Percentiles rank a stretch among this genome's conserved stretches.
phyloP scores from a whole-genome alignment of 2,888 invertebrate species.

The Magallana nippona region DNA sequence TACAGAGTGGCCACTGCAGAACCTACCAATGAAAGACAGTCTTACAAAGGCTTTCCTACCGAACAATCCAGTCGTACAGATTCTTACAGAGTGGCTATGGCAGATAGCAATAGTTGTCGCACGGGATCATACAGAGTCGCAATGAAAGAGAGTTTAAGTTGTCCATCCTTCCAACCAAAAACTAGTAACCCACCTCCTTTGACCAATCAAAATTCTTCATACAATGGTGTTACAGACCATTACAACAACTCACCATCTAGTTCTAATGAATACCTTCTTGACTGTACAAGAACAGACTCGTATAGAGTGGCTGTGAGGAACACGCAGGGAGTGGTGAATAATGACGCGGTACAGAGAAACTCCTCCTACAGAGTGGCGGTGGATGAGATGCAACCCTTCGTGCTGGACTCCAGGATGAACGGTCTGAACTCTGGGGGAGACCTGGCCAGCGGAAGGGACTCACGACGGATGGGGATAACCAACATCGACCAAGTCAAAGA shows the following conservation, averaged over 20 bases:
- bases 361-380: slow-evolving; percentile 70
- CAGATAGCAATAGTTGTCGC: slow-evolving; percentile 49
- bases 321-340: slow-evolving; percentile 63
- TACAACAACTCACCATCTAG: neutral
- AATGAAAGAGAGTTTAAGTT: slow-evolving; percentile 61
- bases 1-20: slow-evolving; percentile 69
- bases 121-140: slow-evolving; percentile 60
- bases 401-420: slow-evolving; percentile 55
- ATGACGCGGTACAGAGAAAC: slow-evolving; percentile 53
- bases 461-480: slow-evolving; percentile 71
- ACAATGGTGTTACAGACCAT: neutral
- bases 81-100: slow-evolving; percentile 71
- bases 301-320: slow-evolving; percentile 70
- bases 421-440: slow-evolving; percentile 54
- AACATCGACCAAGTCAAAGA: slow-evolving; percentile 71
- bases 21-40: slow-evolving; percentile 45
- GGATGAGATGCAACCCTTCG: slow-evolving; percentile 53
- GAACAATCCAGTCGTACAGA: slow-evolving; percentile 60
- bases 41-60: neutral
- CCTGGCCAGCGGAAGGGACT: slow-evolving; percentile 60
- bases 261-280: slow-evolving; percentile 29
- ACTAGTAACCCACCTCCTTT: neutral
- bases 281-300: slow-evolving; percentile 69
- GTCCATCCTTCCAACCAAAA: slow-evolving; percentile 55
- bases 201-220: slow-evolving; percentile 18